Percentiles rank a stretch among this genome's conserved stretches.
phyloP scores from a whole-genome alignment of 2,888 invertebrate genomes.

The Hypsopygia costalis region DNA sequence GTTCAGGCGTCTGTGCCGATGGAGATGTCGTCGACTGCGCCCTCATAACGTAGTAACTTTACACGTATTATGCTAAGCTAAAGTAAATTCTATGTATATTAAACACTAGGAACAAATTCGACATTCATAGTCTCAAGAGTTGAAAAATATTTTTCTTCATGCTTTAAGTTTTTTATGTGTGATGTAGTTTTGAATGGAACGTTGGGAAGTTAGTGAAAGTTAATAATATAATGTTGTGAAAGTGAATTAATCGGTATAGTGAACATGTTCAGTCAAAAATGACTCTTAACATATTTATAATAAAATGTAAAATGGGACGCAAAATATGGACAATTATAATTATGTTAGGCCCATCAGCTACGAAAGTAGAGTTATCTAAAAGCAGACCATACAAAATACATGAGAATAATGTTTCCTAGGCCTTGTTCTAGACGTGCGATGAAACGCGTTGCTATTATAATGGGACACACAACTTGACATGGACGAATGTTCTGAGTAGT shows the following conservation, averaged over 20 bases:
- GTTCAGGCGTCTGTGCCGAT: conserved; percentile 47
- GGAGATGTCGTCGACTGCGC: conserved; percentile 60
- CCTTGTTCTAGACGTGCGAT: too few species aligned
- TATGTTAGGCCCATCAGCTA: too few species aligned
- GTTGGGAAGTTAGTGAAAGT: conserved; percentile 22
- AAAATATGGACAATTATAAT: too few species aligned
- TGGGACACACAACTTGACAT: too few species aligned
- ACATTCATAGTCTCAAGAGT: conserved; percentile 64
- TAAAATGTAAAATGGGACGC: too few species aligned
- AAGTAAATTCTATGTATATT: conserved; percentile 55
- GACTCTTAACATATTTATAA: too few species aligned
- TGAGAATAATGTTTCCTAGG: too few species aligned
- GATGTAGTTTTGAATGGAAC: conserved; percentile 23
- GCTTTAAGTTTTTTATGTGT: conserved; percentile 69
- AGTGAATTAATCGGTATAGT: conserved; percentile 3
- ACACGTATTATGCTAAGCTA: conserved; percentile 51
- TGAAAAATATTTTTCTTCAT: conserved; percentile 60
- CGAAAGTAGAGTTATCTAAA: too few species aligned
- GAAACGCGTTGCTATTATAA: too few species aligned
- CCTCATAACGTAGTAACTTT: conserved; percentile 67
- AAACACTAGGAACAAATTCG: conserved; percentile 73
- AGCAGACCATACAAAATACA: too few species aligned
- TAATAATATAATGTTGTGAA: conserved; percentile 24
- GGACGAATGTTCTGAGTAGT: too few species aligned
- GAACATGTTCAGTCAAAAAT: neutral